Conservation (phyloP, 2,888 invertebrate species). For the Tetragonisca angustula region DNA sequence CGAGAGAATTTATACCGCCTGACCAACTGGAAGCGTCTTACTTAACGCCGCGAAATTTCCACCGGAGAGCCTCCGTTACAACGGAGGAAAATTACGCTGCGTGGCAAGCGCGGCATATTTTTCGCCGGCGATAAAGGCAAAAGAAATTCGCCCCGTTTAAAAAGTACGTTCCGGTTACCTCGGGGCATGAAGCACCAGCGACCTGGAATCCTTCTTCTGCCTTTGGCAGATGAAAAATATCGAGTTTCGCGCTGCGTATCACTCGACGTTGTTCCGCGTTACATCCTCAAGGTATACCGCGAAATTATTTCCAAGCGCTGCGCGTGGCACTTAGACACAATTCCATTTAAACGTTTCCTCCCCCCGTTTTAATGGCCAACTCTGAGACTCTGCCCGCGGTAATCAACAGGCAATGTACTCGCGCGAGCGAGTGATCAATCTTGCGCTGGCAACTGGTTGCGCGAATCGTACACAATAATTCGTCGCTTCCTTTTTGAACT, state of each 20-base stretch:
- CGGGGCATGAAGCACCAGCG: background rate
- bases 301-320: background rate
- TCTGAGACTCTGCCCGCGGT: background rate
- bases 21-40: constrained; percentile 14
- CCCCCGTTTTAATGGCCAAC: background rate
- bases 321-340: background rate
- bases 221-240: constrained; percentile 4
- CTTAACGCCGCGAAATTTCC: background rate
- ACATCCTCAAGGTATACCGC: background rate
- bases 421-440: background rate
- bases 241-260: constrained; percentile 5
- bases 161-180: constrained; percentile 4
- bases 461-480: too few species aligned
- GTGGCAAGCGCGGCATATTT: background rate
- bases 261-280: background rate
- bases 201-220: background rate
- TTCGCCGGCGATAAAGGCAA: constrained; percentile 12
- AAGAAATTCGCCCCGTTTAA: background rate
- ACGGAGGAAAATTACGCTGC: background rate
- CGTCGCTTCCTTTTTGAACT: too few species aligned
- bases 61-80: background rate
- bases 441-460: too few species aligned
- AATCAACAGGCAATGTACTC: background rate
- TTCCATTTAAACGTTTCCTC: background rate
- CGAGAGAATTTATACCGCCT: constrained; percentile 32